Conservation (phyloP, 30 jellyfish, hydroid and myxozoan species). For the Catostylus mosaicus region DNA sequence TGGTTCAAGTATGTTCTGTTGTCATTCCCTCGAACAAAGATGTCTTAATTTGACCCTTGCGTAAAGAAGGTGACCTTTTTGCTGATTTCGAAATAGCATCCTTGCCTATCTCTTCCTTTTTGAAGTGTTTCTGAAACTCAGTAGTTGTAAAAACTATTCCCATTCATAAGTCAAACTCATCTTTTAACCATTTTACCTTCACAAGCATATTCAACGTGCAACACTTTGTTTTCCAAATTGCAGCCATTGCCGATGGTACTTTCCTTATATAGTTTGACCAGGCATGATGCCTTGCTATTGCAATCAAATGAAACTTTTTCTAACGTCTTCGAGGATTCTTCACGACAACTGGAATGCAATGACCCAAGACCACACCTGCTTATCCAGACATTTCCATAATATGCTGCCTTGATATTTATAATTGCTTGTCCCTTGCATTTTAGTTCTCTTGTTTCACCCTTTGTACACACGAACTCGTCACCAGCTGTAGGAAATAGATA, state of each 20-base stretch:
- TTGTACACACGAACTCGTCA: constrained; percentile 48
- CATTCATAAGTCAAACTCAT: no score
- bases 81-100: no score
- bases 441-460: constrained; percentile 19
- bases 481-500: constrained; percentile 13
- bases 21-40: no score
- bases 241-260: constrained; percentile 29
- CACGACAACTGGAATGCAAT: constrained; percentile 38
- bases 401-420: constrained; percentile 49
- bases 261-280: neutral
- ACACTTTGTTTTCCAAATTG: neutral
- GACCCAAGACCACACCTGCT: constrained; percentile 77
- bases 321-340: constrained; percentile 43
- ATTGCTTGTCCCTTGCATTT: constrained; percentile 33
- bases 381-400: constrained; percentile 74
- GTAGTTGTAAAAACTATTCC: no score
- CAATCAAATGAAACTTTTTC: constrained; percentile 30
- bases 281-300: constrained; percentile 49
- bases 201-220: constrained; percentile 70
- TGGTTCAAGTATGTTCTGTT: no score
- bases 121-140: no score
- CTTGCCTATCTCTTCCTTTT: no score
- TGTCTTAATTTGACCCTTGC: no score
- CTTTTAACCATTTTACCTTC: constrained; percentile 47
- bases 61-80: no score